phyloP scores from a whole-genome alignment of 2,113 vertebrate genomes.

The Labrus mixtus region DNA sequence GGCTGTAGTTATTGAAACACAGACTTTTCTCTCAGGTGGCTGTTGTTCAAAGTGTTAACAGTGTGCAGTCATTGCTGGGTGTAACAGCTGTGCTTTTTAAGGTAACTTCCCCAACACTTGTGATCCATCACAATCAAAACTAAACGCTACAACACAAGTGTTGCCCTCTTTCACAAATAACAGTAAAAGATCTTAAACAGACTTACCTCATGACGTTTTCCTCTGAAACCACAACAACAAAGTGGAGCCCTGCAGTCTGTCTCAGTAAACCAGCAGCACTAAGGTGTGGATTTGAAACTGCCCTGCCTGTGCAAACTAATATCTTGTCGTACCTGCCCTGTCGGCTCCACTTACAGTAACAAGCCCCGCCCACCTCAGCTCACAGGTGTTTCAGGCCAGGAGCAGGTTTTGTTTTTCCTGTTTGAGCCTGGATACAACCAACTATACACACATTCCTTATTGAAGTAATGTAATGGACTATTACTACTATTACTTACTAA shows the following conservation, averaged over 20 bases:
- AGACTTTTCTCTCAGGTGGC: too few relatives aligned
- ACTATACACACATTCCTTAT: not conserved
- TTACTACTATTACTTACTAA: too few relatives aligned
- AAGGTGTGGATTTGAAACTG: constrained; percentile 42
- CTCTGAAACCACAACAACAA: not conserved
- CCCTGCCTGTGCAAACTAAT: not conserved
- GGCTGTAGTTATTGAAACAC: too few relatives aligned
- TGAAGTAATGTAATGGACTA: too few relatives aligned
- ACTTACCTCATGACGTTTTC: constrained; percentile 63
- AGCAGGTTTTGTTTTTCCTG: constrained; percentile 48
- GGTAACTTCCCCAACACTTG: not conserved
- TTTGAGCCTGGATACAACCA: not conserved
- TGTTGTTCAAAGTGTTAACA: too few relatives aligned
- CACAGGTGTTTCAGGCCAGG: constrained; percentile 41
- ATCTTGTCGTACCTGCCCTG: constrained; percentile 60
- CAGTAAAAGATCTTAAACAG: too few relatives aligned
- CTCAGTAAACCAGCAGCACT: not conserved
- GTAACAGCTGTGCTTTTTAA: not conserved
- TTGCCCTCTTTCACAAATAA: too few relatives aligned
- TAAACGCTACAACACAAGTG: too few relatives aligned
- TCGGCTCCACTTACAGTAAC: not conserved
- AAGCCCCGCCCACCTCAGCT: constrained; percentile 52
- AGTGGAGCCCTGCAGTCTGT: not conserved
- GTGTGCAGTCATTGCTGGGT: not conserved
- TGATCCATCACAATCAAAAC: too few relatives aligned